These are phyloP conservation scores for human (Homo sapiens) DNA, from an alignment of 2,113 vertebrate genomes.

Conservation along the genomic window DNA sequence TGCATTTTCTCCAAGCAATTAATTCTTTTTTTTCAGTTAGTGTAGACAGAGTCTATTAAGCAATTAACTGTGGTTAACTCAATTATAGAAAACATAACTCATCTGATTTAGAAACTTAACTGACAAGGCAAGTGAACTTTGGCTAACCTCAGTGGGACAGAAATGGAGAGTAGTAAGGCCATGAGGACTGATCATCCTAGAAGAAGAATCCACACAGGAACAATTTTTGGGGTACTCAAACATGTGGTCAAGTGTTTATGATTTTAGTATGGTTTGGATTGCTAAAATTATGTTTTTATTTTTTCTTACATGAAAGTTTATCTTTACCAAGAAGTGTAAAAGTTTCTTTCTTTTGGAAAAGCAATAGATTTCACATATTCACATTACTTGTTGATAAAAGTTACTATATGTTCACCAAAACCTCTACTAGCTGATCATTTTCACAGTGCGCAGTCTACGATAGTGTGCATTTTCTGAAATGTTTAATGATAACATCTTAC, in stretches of 20 bases:
- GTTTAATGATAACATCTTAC: not conserved
- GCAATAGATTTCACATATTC: not conserved
- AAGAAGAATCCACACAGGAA: not conserved
- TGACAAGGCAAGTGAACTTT: constrained; percentile 66
- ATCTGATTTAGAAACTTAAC: constrained; percentile 66
- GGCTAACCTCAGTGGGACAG: constrained; percentile 48
- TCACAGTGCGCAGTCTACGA: not conserved
- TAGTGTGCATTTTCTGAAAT: not conserved
- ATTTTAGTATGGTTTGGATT: not conserved
- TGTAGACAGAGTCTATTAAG: constrained; percentile 70
- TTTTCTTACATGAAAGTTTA: not conserved
- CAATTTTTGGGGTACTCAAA: rapidly evolving
- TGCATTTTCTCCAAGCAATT: constrained; percentile 72
- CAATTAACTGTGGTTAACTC: constrained; percentile 72
- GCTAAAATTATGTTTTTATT: not conserved
- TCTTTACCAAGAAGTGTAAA: not conserved
- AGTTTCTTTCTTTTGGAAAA: not conserved
- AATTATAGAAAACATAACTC: constrained; percentile 74
- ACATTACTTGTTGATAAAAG: not conserved
- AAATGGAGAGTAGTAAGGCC: not conserved
- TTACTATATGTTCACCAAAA: not conserved
- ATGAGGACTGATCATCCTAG: too few species aligned
- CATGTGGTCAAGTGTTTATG: not conserved
- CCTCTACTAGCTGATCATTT: not conserved
- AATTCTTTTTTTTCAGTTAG: constrained; percentile 60